A percentile compares a stretch with the other conserved stretches of the same genome.
Evolutionary conservation across 2,888 invertebrate genomes (phyloP).

Genomic region (Drosophila nigricruria): DNA sequence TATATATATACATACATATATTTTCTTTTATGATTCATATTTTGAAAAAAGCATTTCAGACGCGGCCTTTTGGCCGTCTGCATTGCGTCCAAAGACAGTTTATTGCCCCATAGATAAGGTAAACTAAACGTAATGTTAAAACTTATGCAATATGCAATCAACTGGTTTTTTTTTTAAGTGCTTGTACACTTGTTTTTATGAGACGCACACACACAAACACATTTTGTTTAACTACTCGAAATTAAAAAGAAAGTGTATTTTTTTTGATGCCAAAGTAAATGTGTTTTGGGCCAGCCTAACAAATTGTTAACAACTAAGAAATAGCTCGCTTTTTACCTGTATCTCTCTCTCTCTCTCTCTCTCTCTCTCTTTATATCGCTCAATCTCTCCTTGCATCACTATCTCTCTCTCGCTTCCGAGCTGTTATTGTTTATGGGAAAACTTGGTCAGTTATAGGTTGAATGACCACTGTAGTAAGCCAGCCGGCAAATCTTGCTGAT

Average conservation of each 20-base stretch:
- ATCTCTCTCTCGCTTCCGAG: background rate
- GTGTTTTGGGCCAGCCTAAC: constrained; percentile 41
- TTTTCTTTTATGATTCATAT: background rate
- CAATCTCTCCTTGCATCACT: constrained; percentile 8
- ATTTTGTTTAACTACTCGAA: constrained; percentile 57
- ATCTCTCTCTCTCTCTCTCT: constrained; percentile 16
- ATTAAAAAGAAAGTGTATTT: constrained; percentile 73
- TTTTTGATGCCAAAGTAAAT: constrained; percentile 15
- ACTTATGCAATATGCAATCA: constrained; percentile 55
- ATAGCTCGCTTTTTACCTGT: constrained; percentile 17
- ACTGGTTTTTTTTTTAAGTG: constrained; percentile 58
- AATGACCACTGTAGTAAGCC: constrained; percentile 62
- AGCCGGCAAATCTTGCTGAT: constrained; percentile 14
- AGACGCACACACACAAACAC: constrained; percentile 7
- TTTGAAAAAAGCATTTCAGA: background rate
- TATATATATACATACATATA: background rate
- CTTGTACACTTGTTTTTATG: constrained; percentile 15
- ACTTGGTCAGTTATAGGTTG: constrained; percentile 66
- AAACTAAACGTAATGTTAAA: constrained; percentile 36
- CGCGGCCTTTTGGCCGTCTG: background rate
- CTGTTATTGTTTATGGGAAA: constrained; percentile 33
- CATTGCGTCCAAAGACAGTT: constrained; percentile 19
- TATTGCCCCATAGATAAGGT: constrained; percentile 28
- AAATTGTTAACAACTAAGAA: constrained; percentile 58
- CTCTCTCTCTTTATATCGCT: constrained; percentile 22